Percentiles rank a stretch among this genome's conserved stretches.
These are phyloP conservation scores for Echeneis naucrates DNA, from an alignment of 2,797 vertebrate genomes.

Conservation along the genomic window DNA sequence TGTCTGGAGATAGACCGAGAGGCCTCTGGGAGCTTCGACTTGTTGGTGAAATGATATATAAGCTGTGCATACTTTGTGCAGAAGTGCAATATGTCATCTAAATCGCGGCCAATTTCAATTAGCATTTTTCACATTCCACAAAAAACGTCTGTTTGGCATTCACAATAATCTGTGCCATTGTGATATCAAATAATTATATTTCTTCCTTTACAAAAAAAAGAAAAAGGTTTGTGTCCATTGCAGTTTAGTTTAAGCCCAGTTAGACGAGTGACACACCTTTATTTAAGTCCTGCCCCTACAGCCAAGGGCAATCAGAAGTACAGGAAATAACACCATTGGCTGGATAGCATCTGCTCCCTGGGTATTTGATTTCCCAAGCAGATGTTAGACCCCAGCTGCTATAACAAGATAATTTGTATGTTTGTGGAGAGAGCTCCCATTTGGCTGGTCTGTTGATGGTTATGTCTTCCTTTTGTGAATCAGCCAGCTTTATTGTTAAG, in stretches of 20 bases:
- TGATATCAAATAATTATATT: background rate
- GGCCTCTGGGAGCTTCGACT: conserved; percentile 84
- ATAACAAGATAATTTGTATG: conserved; percentile 94
- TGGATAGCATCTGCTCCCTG: conserved; percentile 94
- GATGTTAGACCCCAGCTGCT: conserved; percentile 98
- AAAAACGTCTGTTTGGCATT: conserved; percentile 1
- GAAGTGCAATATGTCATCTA: conserved; percentile 23
- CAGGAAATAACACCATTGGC: conserved; percentile 90
- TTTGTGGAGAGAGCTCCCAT: conserved; percentile 92
- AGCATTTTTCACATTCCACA: conserved; percentile 21
- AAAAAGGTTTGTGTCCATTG: conserved; percentile 61
- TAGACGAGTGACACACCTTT: conserved; percentile 73
- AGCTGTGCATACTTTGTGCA: conserved; percentile 39
- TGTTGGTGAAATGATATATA: conserved; percentile 83
- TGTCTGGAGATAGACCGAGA: conserved; percentile 69
- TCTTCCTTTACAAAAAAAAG: no score
- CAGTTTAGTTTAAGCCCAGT: conserved; percentile 39
- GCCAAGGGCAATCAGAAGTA: conserved; percentile 79
- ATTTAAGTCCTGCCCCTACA: conserved; percentile 61
- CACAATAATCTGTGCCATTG: background rate
- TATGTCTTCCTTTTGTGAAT: conserved; percentile 83
- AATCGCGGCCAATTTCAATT: background rate
- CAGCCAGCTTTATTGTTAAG: conserved; percentile 67
- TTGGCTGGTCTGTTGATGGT: conserved; percentile 90
- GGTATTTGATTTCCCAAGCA: conserved; percentile 93